phyloP scores from a whole-genome alignment of 1,140 invertebrate genomes.

The Mactra quadrangularis region DNA sequence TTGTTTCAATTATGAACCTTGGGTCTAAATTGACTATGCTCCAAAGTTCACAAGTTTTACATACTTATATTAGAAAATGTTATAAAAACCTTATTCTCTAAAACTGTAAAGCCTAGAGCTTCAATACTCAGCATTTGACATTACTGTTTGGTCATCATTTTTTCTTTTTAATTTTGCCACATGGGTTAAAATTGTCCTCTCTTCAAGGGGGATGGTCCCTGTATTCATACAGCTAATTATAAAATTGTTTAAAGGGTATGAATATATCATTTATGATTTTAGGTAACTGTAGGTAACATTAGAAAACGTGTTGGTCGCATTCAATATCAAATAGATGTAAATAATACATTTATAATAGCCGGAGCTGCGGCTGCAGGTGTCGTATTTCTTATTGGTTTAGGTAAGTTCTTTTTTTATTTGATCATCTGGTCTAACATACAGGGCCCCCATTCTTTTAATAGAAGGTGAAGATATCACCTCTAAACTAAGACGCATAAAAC shows the following conservation, averaged over 20 bases:
- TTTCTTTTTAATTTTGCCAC: background rate
- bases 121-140: background rate
- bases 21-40: too few relatives aligned
- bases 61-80: background rate
- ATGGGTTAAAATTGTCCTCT: background rate
- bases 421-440: too few relatives aligned
- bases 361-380: background rate
- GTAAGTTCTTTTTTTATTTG: too few relatives aligned
- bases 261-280: background rate
- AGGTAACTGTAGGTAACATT: slow-evolving; percentile 37
- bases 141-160: background rate
- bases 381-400: background rate
- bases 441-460: too few relatives aligned
- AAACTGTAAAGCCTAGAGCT: background rate
- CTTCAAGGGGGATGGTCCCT: too few relatives aligned
- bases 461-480: too few relatives aligned
- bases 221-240: too few relatives aligned
- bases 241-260: too few relatives aligned
- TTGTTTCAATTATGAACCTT: too few relatives aligned
- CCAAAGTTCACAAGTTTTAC: too few relatives aligned
- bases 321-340: slow-evolving; percentile 1
- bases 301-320: background rate
- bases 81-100: background rate
- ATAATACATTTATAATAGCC: slow-evolving; percentile 12
- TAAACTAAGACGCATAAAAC: too few relatives aligned